Percentiles rank a stretch among this genome's conserved stretches.
phyloP scores from a whole-genome alignment of 2,888 invertebrate genomes.

The Exephanes ischioxanthus region DNA sequence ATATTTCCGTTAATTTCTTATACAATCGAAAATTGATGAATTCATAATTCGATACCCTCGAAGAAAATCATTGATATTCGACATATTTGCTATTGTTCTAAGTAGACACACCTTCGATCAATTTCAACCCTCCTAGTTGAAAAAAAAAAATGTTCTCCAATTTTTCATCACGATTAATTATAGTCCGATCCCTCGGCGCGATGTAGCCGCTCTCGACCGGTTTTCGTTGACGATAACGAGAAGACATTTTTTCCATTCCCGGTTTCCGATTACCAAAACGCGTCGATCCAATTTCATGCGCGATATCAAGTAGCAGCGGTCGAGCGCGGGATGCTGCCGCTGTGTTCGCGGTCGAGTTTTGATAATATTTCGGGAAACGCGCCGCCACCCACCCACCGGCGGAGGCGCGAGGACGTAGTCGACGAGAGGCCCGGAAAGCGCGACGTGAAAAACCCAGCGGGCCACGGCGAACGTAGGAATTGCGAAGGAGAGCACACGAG shows the following conservation, averaged over 20 bases:
- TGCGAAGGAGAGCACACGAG: constrained; percentile 21
- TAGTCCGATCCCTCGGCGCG: background rate
- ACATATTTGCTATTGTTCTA: background rate
- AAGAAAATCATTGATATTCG: background rate
- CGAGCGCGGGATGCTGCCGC: constrained; percentile 2
- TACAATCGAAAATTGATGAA: background rate
- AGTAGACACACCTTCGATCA: background rate
- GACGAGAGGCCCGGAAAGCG: constrained; percentile 60
- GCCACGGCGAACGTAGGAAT: background rate
- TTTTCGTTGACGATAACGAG: background rate
- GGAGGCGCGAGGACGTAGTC: constrained; percentile 29
- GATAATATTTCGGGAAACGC: constrained; percentile 70
- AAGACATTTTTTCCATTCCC: background rate
- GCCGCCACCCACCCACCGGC: constrained; percentile 56
- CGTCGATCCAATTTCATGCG: background rate
- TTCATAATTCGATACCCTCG: background rate
- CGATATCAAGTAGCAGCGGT: constrained; percentile 19
- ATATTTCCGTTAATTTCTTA: background rate
- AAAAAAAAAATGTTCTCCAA: background rate
- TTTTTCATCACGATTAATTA: background rate
- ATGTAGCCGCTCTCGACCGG: background rate
- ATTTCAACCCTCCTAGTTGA: background rate
- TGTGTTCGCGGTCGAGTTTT: constrained; percentile 51
- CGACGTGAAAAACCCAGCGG: constrained; percentile 55
- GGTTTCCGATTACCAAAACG: constrained; percentile 5